phyloP scores from a whole-genome alignment of 1,140 invertebrate genomes.

The Magallana gigas region DNA sequence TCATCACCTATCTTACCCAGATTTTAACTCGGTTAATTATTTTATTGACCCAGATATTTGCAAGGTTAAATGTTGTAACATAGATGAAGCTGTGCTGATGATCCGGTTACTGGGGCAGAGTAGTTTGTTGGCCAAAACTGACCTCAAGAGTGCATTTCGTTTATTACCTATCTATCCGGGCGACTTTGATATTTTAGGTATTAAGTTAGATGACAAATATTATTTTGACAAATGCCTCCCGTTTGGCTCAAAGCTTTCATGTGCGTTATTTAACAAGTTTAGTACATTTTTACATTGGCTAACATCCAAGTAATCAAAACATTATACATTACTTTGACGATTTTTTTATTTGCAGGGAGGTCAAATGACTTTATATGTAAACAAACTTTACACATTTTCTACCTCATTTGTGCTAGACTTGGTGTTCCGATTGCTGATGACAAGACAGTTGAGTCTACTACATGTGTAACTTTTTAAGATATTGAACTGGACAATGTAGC shows the following conservation, averaged over 20 bases:
- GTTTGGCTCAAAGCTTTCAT: neutral
- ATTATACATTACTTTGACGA: neutral
- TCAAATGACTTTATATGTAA: neutral
- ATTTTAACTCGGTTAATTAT: constrained; percentile 54
- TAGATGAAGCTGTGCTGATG: too few species aligned
- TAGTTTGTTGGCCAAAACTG: too few species aligned
- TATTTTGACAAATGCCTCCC: too few species aligned
- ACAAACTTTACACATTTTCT: neutral
- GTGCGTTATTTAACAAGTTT: neutral
- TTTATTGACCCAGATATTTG: constrained; percentile 38
- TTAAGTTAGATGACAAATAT: too few species aligned
- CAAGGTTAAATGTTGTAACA: too few species aligned
- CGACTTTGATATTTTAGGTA: too few species aligned
- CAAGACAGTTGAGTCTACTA: neutral
- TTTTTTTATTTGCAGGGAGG: neutral
- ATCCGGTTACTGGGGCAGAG: too few species aligned
- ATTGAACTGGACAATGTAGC: constrained; percentile 27
- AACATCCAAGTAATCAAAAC: neutral
- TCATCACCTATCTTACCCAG: constrained; percentile 58
- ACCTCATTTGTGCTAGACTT: neutral
- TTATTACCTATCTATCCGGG: too few species aligned
- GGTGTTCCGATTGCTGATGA: constrained; percentile 3
- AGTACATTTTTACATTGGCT: constrained; percentile 7
- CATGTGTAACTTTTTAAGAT: constrained; percentile 12
- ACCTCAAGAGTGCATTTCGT: too few species aligned